phyloP scores from a whole-genome alignment of 2,113 vertebrate species.

The Chionodraco myersi region DNA sequence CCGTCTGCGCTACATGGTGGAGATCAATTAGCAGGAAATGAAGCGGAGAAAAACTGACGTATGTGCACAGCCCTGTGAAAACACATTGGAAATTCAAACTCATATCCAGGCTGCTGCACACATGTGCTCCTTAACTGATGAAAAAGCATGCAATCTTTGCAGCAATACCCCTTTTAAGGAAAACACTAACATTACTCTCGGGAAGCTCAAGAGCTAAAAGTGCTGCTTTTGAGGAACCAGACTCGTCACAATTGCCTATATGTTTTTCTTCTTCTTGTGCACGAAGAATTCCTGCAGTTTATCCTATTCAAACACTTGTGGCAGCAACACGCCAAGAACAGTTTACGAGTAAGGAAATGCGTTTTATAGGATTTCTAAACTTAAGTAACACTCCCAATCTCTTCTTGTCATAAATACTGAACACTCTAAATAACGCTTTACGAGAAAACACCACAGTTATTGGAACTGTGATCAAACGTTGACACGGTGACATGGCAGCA shows the following conservation, averaged over 20 bases:
- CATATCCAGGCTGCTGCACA: background rate
- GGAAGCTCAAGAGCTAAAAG: background rate
- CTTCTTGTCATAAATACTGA: background rate
- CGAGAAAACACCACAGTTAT: background rate
- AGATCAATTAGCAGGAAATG: constrained; percentile 74
- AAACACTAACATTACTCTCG: constrained; percentile 7
- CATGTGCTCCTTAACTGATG: background rate
- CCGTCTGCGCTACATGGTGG: constrained; percentile 43
- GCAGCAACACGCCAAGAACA: background rate
- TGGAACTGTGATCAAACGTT: background rate
- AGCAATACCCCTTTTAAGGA: background rate
- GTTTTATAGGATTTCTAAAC: background rate
- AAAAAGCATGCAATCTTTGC: background rate
- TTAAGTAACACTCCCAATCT: background rate
- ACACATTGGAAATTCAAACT: constrained; percentile 23
- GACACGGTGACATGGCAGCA: background rate
- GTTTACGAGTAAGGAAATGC: background rate
- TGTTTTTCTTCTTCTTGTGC: too few species aligned
- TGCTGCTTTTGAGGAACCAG: background rate
- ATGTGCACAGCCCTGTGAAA: constrained; percentile 33
- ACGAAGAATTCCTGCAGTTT: background rate
- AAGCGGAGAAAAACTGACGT: constrained; percentile 60
- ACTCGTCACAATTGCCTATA: background rate
- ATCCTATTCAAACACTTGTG: background rate
- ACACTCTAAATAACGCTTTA: background rate